Evolutionary conservation across 2,888 invertebrate species (phyloP).

Genomic region (Sepiola atlantica): DNA sequence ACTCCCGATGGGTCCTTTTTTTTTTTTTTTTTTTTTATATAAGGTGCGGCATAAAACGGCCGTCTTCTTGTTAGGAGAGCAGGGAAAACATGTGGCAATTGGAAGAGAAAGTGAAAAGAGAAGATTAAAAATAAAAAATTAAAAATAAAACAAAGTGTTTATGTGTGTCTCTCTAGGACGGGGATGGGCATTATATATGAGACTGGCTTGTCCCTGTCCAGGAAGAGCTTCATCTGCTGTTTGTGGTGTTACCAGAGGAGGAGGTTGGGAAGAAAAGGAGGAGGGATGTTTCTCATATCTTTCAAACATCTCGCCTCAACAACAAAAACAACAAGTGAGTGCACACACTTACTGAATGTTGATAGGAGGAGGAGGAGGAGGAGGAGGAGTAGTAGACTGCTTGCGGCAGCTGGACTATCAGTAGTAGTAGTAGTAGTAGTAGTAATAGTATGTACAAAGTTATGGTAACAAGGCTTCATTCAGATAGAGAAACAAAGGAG

Average conservation of each 20-base stretch:
- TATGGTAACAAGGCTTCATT: not conserved
- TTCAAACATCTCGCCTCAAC: not conserved
- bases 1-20: not conserved
- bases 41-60: not conserved
- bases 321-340: not conserved
- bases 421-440: too few species aligned
- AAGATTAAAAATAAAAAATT: not conserved
- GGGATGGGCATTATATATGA: not conserved
- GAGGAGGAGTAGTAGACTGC: too few species aligned
- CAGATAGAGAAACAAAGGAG: not conserved
- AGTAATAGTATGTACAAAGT: not conserved
- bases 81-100: not conserved
- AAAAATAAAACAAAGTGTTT: too few species aligned
- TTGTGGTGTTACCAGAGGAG: conserved; percentile 8
- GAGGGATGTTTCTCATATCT: not conserved
- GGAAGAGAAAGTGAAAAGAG: not conserved
- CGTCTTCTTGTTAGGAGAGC: not conserved
- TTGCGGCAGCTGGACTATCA: not conserved
- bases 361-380: not conserved
- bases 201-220: not conserved
- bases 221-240: conserved; percentile 9
- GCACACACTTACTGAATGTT: not conserved
- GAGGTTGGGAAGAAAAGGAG: not conserved
- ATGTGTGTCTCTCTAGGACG: too few species aligned
- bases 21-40: not conserved